Percentiles rank a stretch among this genome's conserved stretches.
These are phyloP conservation scores for Phalangium opilio DNA, from an alignment of 2,888 invertebrate genomes.

Conservation along the genomic window DNA sequence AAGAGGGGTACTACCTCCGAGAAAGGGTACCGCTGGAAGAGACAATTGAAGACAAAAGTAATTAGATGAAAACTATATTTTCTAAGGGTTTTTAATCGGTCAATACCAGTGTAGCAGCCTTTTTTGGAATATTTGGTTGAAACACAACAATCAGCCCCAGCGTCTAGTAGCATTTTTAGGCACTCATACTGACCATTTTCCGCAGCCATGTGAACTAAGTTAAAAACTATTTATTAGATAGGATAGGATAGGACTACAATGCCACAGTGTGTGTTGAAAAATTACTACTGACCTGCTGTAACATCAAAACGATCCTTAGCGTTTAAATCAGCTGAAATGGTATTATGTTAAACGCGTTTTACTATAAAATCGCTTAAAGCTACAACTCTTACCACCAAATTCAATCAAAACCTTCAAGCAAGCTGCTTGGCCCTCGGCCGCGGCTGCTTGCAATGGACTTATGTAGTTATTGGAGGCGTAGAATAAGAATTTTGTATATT, in stretches of 20 bases:
- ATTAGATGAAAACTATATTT: neutral
- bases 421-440: slow-evolving; percentile 20
- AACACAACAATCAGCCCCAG: slow-evolving; percentile 26
- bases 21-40: slow-evolving; percentile 26
- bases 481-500: slow-evolving; percentile 27
- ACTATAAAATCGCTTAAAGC: neutral
- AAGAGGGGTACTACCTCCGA: slow-evolving; percentile 29
- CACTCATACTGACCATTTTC: slow-evolving; percentile 26
- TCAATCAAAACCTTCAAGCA: slow-evolving; percentile 24
- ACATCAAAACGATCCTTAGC: slow-evolving; percentile 29
- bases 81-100: neutral
- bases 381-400: slow-evolving; percentile 21
- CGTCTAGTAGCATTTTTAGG: slow-evolving; percentile 25
- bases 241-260: no score
- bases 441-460: slow-evolving; percentile 27
- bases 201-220: slow-evolving; percentile 26
- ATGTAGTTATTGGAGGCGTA: slow-evolving; percentile 29
- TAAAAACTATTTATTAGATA: no score
- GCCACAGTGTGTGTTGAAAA: no score
- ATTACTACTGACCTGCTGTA: slow-evolving; percentile 23
- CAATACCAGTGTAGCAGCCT: slow-evolving; percentile 28
- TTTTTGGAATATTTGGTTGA: slow-evolving; percentile 28
- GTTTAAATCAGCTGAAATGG: slow-evolving; percentile 26
- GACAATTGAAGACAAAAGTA: neutral
- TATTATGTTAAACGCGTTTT: neutral